Conservation (phyloP, 1,140 invertebrate genomes). For the Drosophila gunungcola region DNA sequence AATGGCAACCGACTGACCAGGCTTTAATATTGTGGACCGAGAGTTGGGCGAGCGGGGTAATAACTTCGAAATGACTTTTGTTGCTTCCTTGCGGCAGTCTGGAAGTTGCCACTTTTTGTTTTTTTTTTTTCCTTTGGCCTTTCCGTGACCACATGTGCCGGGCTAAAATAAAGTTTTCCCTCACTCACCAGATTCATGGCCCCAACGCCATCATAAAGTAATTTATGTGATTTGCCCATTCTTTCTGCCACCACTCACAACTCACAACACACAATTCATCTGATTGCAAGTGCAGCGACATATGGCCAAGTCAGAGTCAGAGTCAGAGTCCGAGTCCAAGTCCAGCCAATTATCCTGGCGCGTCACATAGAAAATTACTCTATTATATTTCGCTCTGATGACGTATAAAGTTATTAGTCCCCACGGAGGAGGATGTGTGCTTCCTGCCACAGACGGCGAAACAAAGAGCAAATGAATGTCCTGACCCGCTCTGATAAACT, state of each 20-base stretch:
- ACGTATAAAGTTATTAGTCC: conserved; percentile 75
- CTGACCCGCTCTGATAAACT: conserved; percentile 47
- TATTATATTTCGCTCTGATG: conserved; percentile 68
- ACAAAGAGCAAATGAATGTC: conserved; percentile 64
- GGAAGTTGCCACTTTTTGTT: conserved; percentile 47
- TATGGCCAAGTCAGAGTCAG: conserved; percentile 53
- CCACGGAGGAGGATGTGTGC: conserved; percentile 22
- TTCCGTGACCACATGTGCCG: conserved; percentile 73
- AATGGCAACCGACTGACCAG: conserved; percentile 61
- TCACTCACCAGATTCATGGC: conserved; percentile 63
- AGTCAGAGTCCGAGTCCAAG: conserved; percentile 25
- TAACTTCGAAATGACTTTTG: conserved; percentile 81
- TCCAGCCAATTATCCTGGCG: conserved; percentile 63
- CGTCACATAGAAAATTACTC: conserved; percentile 74
- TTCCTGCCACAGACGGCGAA: conserved; percentile 22
- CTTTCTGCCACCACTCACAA: conserved; percentile 20
- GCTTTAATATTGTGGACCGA: background rate
- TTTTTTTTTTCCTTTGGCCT: background rate
- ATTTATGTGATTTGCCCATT: conserved; percentile 77
- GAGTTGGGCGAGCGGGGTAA: conserved; percentile 42
- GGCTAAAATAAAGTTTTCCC: conserved; percentile 42
- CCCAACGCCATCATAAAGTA: conserved; percentile 75
- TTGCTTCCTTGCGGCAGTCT: conserved; percentile 69
- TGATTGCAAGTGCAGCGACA: conserved; percentile 75
- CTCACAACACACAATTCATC: conserved; percentile 35